Evolutionary conservation across 2,888 invertebrate species (phyloP), one percentile per base, ranked within the genome.

Genomic region (Ramazzottius varieornatus): DNA sequence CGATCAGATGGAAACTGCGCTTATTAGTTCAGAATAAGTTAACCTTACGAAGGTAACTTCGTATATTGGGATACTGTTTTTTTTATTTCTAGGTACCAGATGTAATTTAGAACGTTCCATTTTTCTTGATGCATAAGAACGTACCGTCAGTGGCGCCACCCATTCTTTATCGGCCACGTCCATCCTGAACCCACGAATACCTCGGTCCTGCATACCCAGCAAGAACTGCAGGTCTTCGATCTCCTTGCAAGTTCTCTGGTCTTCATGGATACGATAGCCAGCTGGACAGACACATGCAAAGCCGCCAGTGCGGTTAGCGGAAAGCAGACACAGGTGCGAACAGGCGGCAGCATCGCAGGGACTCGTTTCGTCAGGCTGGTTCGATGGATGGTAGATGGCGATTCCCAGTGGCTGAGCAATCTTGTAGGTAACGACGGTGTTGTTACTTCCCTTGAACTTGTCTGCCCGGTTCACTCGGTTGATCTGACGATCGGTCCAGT

Each of bases 361-460:
- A 70, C 80, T 81, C 69, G 85, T 64, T 20, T 72, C 75, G 32
- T 70, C 66, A 1, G 93, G 93, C 75, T 98, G 98, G 64, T 94
- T 78, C 0, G 90, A 87, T 0, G 91, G 88, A 76, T 96, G 96
- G 71, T 91, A 88, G 0, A 93, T 91, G 72, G 90, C 90, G 68
- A 98, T 88, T 8, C 92, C 92, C 1, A 94, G 80, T 0, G 94
- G 94, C 76, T 93, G 91, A 1, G 89, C 88, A 69, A 94, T 91
- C 66, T 92, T 79, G 75, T 93, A 92, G 0, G 89, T 90, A 0
- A 93, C 88, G 1, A 94, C 90, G 0, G 88, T 88, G 75, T 92
- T 90, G 74, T 92, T 91, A 33, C 83, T 81, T 24, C 94, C 93
- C 70, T 83, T 83, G 77, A 86, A 92, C 77, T 96, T 96, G 75